phyloP scores from a whole-genome alignment of 37 sponge, comb jelly and placozoan genomes.

The Ianthella basta region DNA sequence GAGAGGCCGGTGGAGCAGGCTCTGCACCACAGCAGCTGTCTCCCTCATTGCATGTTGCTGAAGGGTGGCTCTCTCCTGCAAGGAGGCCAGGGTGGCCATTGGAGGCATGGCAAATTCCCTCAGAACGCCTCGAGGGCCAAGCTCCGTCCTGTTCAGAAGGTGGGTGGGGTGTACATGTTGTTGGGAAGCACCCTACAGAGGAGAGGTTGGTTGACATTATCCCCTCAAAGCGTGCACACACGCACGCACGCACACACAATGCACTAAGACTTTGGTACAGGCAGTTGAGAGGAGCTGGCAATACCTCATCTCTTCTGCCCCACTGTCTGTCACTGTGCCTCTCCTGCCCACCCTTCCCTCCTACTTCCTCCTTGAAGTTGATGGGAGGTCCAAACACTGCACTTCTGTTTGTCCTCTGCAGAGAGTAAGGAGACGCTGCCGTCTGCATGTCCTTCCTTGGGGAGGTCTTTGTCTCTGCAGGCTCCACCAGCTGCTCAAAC shows the following conservation, averaged over 20 bases:
- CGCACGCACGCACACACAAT: not conserved
- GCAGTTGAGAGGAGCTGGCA: too few relatives aligned
- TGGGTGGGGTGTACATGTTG: too few relatives aligned
- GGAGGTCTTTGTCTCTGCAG: not conserved
- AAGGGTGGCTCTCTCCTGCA: not conserved
- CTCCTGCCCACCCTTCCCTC: not conserved
- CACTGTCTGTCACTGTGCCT: too few relatives aligned
- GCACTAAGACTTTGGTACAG: not conserved
- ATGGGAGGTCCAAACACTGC: slow-evolving; percentile 71
- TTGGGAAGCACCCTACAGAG: too few relatives aligned
- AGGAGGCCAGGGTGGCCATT: not conserved
- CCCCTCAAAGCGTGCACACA: not conserved
- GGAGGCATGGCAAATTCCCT: slow-evolving; percentile 37
- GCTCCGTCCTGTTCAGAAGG: too few relatives aligned
- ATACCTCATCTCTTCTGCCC: too few relatives aligned
- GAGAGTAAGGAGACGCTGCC: not conserved
- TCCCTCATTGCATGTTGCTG: slow-evolving; percentile 20
- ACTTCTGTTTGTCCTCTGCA: slow-evolving; percentile 33
- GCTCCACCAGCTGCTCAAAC: not conserved
- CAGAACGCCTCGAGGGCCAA: not conserved
- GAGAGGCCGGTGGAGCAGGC: slow-evolving; percentile 10
- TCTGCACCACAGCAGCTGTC: slow-evolving; percentile 12
- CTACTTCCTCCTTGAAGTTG: slow-evolving; percentile 25
- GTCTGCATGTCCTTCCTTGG: not conserved
- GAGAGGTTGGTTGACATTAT: too few relatives aligned